A percentile compares a stretch with the other conserved stretches of the same genome.
These are phyloP conservation scores for Lapara coniferarum DNA, from an alignment of 2,888 invertebrate genomes.

Conservation along the genomic window DNA sequence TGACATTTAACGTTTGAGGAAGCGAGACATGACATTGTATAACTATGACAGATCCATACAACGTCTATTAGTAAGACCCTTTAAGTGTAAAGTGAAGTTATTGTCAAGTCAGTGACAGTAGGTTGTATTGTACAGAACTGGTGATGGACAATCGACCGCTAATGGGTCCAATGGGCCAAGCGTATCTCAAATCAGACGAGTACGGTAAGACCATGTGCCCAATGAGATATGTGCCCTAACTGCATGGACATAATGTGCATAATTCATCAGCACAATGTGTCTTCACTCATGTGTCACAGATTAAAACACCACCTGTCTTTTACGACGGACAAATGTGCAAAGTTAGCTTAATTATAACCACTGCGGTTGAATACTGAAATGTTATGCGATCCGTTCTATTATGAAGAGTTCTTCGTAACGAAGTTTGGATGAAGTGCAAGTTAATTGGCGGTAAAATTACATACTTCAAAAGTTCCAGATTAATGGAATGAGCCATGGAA, in stretches of 20 bases:
- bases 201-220: constrained; percentile 87
- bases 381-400: neutral
- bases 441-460: neutral
- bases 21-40: too few relatives aligned
- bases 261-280: constrained; percentile 52
- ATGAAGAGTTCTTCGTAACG: neutral
- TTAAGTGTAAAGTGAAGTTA: neutral
- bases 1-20: too few relatives aligned
- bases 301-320: constrained; percentile 59
- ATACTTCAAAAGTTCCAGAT: neutral
- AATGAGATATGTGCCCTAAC: constrained; percentile 65
- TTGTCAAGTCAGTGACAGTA: constrained; percentile 50
- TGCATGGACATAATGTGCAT: constrained; percentile 75
- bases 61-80: too few relatives aligned
- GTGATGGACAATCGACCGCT: constrained; percentile 90
- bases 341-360: constrained; percentile 14
- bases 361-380: constrained; percentile 23
- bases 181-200: constrained; percentile 92
- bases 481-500: neutral
- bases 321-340: constrained; percentile 51
- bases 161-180: constrained; percentile 91
- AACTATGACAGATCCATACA: too few relatives aligned
- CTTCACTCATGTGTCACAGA: constrained; percentile 28
- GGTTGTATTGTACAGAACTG: constrained; percentile 81
- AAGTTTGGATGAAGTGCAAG: neutral